These are phyloP conservation scores for Polietes domitor DNA, from an alignment of 2,888 invertebrate genomes.

Conservation along the genomic window DNA sequence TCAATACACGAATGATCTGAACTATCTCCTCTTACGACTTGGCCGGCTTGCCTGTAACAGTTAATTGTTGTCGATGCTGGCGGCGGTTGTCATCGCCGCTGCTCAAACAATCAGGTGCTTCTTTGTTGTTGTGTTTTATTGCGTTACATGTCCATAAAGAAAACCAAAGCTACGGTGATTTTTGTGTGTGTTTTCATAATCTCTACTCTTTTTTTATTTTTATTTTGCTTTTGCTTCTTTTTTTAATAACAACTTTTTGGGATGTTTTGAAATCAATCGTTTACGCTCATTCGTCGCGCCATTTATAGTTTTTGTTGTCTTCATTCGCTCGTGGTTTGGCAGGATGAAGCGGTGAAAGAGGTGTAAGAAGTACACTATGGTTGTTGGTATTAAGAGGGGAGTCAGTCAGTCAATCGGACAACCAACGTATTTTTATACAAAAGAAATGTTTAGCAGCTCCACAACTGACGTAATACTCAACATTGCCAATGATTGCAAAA, in stretches of 20 bases:
- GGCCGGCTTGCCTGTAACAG: not conserved
- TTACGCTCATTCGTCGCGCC: conserved; percentile 21
- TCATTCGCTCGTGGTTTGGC: too few species aligned
- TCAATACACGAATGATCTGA: not conserved
- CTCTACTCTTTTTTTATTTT: conserved; percentile 4
- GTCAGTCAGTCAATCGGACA: not conserved
- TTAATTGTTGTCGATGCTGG: not conserved
- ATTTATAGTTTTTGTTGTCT: not conserved
- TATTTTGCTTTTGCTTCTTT: not conserved
- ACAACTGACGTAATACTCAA: conserved; percentile 48
- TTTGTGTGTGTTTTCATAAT: not conserved
- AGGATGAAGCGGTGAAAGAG: not conserved
- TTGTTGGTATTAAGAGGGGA: not conserved
- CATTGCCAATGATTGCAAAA: conserved; percentile 30
- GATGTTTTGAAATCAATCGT: conserved; percentile 16
- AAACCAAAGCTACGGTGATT: not conserved
- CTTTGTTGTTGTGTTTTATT: conserved; percentile 12
- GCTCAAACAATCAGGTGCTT: not conserved
- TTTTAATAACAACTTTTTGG: conserved; percentile 11
- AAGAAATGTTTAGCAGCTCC: conserved; percentile 1
- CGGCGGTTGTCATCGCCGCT: not conserved
- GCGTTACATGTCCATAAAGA: conserved; percentile 1
- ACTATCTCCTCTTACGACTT: not conserved
- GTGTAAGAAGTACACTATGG: not conserved
- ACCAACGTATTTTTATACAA: not conserved